phyloP scores from a whole-genome alignment of 2,797 vertebrate genomes.

The Eulemur rubriventer region DNA sequence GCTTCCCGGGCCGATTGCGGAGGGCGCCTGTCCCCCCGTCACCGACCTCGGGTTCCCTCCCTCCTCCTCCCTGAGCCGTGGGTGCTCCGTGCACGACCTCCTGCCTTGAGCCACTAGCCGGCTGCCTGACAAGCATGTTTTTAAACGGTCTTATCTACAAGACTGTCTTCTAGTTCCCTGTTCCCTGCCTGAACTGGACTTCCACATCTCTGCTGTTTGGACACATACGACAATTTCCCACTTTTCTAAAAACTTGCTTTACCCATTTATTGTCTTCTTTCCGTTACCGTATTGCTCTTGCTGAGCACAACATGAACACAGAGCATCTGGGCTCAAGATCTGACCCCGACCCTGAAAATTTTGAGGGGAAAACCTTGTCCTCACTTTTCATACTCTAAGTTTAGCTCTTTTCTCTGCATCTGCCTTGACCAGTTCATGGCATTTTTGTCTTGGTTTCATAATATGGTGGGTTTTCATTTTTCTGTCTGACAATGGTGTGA shows the following conservation, averaged over 20 bases:
- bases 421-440: background rate
- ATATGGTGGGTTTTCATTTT: background rate
- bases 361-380: background rate
- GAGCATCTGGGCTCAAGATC: background rate
- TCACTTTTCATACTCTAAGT: background rate
- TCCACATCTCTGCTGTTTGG: no score
- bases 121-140: no score
- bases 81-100: accelerated
- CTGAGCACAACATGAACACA: background rate
- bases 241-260: background rate
- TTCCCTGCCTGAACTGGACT: background rate
- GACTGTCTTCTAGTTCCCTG: accelerated
- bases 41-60: accelerated
- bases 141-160: accelerated
- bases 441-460: background rate
- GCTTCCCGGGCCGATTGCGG: no score
- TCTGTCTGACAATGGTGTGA: no score
- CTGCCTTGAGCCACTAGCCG: accelerated
- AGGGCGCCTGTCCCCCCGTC: background rate
- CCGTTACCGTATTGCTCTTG: background rate
- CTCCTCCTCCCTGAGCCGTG: accelerated
- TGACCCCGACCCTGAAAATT: background rate
- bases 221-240: background rate
- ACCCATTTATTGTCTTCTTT: background rate
- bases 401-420: background rate